phyloP scores from a whole-genome alignment of 1,140 invertebrate species.

The Diplogasteroides magnus region DNA sequence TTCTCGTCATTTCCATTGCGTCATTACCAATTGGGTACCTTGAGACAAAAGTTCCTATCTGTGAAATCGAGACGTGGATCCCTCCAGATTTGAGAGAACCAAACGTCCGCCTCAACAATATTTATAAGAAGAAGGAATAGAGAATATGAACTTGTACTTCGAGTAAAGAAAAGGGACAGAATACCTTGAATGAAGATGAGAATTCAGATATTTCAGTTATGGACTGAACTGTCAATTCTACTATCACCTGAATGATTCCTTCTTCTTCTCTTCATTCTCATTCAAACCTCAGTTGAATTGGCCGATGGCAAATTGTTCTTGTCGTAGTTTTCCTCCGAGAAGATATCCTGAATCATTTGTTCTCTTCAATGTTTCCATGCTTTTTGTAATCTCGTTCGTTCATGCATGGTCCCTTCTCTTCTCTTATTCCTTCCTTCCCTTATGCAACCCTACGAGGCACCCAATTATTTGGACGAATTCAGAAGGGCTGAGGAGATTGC shows the following conservation, averaged over 20 bases:
- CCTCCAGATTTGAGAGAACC: slow-evolving; percentile 52
- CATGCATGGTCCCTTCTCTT: slow-evolving; percentile 3
- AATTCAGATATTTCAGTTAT: slow-evolving; percentile 54
- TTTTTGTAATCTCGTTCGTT: slow-evolving; percentile 5
- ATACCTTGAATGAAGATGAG: slow-evolving; percentile 44
- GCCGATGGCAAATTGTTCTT: slow-evolving; percentile 53
- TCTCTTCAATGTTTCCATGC: background rate
- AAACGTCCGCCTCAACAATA: slow-evolving; percentile 40
- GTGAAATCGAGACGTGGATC: slow-evolving; percentile 49
- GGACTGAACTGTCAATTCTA: slow-evolving; percentile 51
- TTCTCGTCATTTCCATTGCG: background rate
- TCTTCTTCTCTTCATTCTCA: background rate
- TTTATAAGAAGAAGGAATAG: background rate
- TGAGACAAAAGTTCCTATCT: slow-evolving; percentile 45
- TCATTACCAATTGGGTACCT: too few species aligned
- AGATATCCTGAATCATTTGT: slow-evolving; percentile 33
- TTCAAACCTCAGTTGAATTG: slow-evolving; percentile 37
- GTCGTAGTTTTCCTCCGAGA: slow-evolving; percentile 49
- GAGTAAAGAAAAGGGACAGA: background rate
- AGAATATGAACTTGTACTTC: background rate
- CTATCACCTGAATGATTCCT: slow-evolving; percentile 35
- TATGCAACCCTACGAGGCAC: too few species aligned
- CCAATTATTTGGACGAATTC: too few species aligned
- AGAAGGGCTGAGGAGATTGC: too few species aligned
- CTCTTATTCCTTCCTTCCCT: background rate